phyloP scores from a whole-genome alignment of 2,888 invertebrate genomes.

The Ormyrus labotus region DNA sequence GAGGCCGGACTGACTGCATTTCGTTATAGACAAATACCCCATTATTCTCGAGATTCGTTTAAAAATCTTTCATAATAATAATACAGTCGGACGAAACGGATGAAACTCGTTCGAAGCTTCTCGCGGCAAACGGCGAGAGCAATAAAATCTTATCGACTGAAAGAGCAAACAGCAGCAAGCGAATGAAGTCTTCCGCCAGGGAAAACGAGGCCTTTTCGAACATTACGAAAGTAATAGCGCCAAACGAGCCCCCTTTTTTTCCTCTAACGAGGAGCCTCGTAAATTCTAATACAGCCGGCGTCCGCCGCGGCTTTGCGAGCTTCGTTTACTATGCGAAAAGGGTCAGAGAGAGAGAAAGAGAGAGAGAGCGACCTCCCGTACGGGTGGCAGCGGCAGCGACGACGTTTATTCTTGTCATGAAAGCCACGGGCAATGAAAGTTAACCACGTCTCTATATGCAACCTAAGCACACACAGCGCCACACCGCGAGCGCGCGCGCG shows the following conservation, averaged over 20 bases:
- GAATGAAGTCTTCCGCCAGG: slow-evolving; percentile 2
- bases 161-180: too few species aligned
- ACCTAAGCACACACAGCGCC: too few species aligned
- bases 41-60: too few species aligned
- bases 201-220: not conserved
- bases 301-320: not conserved
- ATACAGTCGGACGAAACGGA: too few species aligned
- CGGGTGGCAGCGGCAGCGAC: slow-evolving; percentile 67
- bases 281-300: slow-evolving; percentile 21
- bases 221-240: slow-evolving; percentile 35
- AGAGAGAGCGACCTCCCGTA: slow-evolving; percentile 56
- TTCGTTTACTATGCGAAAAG: too few species aligned
- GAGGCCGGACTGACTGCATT: too few species aligned
- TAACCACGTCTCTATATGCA: slow-evolving; percentile 60
- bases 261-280: not conserved
- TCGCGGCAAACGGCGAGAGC: too few species aligned
- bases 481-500: not conserved
- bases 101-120: too few species aligned
- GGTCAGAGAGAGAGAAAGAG: too few species aligned
- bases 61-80: too few species aligned
- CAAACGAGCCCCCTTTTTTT: not conserved
- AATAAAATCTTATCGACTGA: too few species aligned
- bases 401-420: slow-evolving; percentile 72
- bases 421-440: slow-evolving; percentile 68
- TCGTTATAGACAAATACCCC: too few species aligned